Evolutionary conservation across 1,140 invertebrate genomes (phyloP).

Genomic region (Bombus pyrosoma): DNA sequence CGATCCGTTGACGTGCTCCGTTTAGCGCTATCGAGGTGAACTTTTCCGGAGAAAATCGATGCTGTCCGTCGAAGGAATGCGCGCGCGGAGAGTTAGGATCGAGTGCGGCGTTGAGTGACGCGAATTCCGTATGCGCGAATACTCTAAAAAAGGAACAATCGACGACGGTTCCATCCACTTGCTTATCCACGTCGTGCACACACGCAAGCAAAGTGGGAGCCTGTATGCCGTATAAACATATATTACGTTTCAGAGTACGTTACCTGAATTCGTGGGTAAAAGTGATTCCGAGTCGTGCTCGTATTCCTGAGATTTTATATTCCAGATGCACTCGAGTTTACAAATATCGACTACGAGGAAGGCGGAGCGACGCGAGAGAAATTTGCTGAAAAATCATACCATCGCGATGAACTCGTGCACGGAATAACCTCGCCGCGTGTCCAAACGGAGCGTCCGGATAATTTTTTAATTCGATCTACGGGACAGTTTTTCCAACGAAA

Average conservation of each 20-base stretch:
- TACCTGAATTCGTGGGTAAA: slow-evolving; percentile 53
- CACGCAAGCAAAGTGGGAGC: slow-evolving; percentile 24
- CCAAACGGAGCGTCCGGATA: neutral
- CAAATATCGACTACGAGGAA: slow-evolving; percentile 37
- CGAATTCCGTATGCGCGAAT: slow-evolving; percentile 4
- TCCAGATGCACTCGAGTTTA: slow-evolving; percentile 54
- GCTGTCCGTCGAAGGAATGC: neutral
- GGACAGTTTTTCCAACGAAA: neutral
- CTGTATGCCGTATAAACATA: slow-evolving; percentile 40
- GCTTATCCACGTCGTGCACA: slow-evolving; percentile 44
- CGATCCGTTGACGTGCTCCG: neutral
- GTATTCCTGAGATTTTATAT: slow-evolving; percentile 44
- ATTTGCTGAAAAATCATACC: slow-evolving; percentile 44
- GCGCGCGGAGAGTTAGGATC: neutral
- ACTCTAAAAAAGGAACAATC: slow-evolving; percentile 51
- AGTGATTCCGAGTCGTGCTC: slow-evolving; percentile 49
- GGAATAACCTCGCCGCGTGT: slow-evolving; percentile 16
- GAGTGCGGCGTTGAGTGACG: neutral
- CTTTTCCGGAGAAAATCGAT: neutral
- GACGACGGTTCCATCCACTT: slow-evolving; percentile 48
- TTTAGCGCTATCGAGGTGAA: neutral
- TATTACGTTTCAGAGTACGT: slow-evolving; percentile 55
- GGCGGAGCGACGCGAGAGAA: slow-evolving; percentile 27
- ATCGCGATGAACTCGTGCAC: slow-evolving; percentile 6
- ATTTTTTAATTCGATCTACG: slow-evolving; percentile 34